phyloP scores from a whole-genome alignment of 2,113 vertebrate genomes.

The Saguinus imperator region DNA sequence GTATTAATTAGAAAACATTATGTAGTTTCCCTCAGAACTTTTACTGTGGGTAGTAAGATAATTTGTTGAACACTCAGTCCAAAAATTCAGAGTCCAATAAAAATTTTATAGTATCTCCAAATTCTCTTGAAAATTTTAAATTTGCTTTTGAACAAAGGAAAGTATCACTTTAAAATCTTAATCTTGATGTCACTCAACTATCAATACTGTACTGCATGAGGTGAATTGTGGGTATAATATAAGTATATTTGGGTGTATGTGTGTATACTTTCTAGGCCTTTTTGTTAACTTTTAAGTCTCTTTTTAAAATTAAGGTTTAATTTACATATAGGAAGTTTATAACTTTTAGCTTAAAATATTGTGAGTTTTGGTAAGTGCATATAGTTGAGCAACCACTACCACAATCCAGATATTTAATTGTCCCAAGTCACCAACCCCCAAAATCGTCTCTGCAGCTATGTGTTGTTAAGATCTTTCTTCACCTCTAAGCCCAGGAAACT shows the following conservation, averaged over 20 bases:
- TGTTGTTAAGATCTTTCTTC: neutral
- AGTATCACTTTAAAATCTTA: neutral
- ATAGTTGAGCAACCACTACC: neutral
- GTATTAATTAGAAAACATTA: neutral
- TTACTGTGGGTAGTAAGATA: neutral
- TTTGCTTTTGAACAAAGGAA: neutral
- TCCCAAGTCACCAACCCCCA: neutral
- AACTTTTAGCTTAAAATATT: neutral
- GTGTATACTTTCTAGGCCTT: neutral
- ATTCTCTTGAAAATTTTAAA: neutral
- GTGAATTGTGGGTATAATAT: neutral
- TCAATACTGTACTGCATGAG: neutral
- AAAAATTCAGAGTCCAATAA: neutral
- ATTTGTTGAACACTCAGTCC: neutral
- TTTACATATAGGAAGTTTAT: neutral
- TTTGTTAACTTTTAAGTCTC: neutral
- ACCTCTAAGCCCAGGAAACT: neutral
- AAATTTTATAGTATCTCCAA: neutral
- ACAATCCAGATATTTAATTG: neutral
- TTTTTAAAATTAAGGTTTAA: neutral
- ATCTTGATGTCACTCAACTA: neutral
- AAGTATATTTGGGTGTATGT: neutral
- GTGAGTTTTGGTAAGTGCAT: neutral
- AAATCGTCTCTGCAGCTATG: neutral
- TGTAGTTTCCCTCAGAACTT: neutral